These are phyloP conservation scores for Drosophila glabriapex DNA, from an alignment of 2,888 invertebrate genomes.

Conservation along the genomic window DNA sequence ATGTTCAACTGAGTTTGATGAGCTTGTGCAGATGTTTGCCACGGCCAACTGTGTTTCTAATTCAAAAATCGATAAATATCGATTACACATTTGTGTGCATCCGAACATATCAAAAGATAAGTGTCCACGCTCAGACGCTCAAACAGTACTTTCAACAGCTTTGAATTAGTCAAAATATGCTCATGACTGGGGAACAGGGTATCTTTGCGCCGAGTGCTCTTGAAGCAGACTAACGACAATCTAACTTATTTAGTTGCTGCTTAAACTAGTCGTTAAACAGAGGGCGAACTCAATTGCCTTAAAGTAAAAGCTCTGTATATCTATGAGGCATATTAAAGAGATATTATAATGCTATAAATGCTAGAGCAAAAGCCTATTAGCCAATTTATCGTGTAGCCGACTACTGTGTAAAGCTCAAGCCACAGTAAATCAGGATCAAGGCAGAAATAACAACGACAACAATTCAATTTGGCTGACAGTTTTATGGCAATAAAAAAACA, in stretches of 20 bases:
- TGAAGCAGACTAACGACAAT: neutral
- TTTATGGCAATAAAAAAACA: constrained; percentile 56
- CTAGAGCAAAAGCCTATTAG: constrained; percentile 52
- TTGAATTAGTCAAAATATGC: neutral
- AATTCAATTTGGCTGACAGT: constrained; percentile 73
- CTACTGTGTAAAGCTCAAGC: constrained; percentile 59
- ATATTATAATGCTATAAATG: constrained; percentile 10
- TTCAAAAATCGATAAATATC: neutral
- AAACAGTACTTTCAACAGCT: neutral
- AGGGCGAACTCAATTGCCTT: constrained; percentile 52
- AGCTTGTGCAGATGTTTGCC: neutral
- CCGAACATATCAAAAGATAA: neutral
- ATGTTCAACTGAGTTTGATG: neutral
- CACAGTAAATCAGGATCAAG: constrained; percentile 71
- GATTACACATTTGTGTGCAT: too few species aligned
- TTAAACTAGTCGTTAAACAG: constrained; percentile 33
- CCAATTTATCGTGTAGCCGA: constrained; percentile 37
- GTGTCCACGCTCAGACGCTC: neutral
- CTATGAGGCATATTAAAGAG: constrained; percentile 8
- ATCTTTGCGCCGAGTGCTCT: neutral
- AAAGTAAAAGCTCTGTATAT: constrained; percentile 28
- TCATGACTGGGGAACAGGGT: neutral
- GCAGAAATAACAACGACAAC: constrained; percentile 38
- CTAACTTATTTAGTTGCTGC: constrained; percentile 11
- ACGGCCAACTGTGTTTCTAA: neutral